These are phyloP conservation scores for Eueides isabella DNA, from an alignment of 1,140 invertebrate genomes.

Conservation along the genomic window DNA sequence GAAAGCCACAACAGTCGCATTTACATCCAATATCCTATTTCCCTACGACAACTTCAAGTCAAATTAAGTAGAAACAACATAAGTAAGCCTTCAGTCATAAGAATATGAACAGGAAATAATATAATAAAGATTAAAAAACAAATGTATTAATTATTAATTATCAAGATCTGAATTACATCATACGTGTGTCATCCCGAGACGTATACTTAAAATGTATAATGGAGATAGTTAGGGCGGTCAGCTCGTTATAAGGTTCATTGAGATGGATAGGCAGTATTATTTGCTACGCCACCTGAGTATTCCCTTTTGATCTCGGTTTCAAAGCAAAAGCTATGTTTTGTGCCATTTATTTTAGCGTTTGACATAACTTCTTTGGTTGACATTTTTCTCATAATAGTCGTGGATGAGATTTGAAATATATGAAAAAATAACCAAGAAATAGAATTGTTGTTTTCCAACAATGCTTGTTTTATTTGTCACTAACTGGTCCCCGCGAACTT, in stretches of 20 bases:
- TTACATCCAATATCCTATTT: too few species aligned
- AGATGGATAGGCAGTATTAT: conserved; percentile 26
- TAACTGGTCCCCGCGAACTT: too few species aligned
- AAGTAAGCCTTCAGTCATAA: too few species aligned
- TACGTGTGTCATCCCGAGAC: neutral
- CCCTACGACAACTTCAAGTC: too few species aligned
- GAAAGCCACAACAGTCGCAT: too few species aligned
- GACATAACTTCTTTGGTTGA: neutral
- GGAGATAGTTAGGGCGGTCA: conserved; percentile 19
- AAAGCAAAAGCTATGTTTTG: conserved; percentile 4
- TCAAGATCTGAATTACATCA: neutral
- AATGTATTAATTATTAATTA: neutral
- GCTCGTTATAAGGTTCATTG: conserved; percentile 22
- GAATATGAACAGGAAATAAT: neutral
- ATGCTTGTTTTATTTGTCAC: too few species aligned
- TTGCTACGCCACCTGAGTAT: conserved; percentile 15
- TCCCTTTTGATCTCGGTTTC: conserved; percentile 21
- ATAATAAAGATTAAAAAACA: neutral
- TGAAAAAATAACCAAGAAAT: neutral
- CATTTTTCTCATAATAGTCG: neutral
- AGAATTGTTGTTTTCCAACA: neutral
- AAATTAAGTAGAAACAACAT: too few species aligned
- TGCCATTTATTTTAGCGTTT: conserved; percentile 5
- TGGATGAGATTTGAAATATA: neutral
- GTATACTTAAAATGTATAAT: too few species aligned